phyloP scores from a whole-genome alignment of 2,113 vertebrate genomes.

The Prietella phreatophila region DNA sequence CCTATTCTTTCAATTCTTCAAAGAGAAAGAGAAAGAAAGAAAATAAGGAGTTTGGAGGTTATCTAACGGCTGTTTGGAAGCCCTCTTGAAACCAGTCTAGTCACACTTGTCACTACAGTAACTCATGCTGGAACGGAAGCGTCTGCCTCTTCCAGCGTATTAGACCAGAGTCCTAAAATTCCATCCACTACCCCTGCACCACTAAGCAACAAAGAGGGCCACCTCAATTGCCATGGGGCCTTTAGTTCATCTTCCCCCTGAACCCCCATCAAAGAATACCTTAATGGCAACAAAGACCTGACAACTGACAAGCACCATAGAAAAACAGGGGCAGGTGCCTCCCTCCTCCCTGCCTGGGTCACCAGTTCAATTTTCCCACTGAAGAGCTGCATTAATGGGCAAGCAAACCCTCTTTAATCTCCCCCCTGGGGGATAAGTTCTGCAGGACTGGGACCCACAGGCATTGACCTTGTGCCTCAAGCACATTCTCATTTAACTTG shows the following conservation, averaged over 20 bases:
- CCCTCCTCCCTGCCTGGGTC: conserved; percentile 49
- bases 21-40: neutral
- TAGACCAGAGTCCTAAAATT: conserved; percentile 43
- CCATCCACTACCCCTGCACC: conserved; percentile 41
- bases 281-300: conserved; percentile 56
- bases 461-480: conserved; percentile 48
- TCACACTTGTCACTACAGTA: conserved; percentile 18
- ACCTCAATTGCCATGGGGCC: conserved; percentile 42
- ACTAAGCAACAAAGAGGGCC: conserved; percentile 47
- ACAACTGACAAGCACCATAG: conserved; percentile 50
- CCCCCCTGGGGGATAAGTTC: conserved; percentile 48
- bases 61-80: neutral
- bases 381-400: conserved; percentile 59
- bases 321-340: conserved; percentile 47
- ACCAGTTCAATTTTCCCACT: conserved; percentile 55
- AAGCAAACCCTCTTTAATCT: conserved; percentile 50
- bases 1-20: neutral
- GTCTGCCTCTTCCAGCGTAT: conserved; percentile 5
- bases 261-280: conserved; percentile 55
- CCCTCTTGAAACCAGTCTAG: conserved; percentile 12
- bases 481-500: conserved; percentile 55
- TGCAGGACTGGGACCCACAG: conserved; percentile 31
- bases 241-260: conserved; percentile 45
- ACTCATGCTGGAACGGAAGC: neutral
- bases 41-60: neutral